Base-by-base conservation (phyloP, 2,888 invertebrate species). In the Drosophila neotestacea region DNA sequence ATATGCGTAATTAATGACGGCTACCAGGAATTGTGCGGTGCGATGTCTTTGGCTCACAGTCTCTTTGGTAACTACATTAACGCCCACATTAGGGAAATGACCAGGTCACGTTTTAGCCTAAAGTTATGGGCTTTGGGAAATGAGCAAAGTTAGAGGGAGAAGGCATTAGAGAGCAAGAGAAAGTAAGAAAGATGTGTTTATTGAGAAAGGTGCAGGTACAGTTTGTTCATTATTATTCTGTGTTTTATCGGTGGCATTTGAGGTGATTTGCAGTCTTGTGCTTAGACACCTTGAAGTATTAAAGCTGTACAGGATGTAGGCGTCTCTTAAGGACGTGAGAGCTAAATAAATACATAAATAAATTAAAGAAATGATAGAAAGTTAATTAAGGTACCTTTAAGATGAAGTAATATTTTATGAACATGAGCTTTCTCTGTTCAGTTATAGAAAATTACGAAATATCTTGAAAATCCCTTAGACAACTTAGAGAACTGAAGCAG, bases 1-100 rank as follows among this genome's bases (percentile, higher is more conserved):
- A 44, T 44, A 67, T 67, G 61, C 73, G 88, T 86, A 84, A 86
- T 83, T 83, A 83, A 86, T 84, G 70, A 71, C 36, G 46, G 9
- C 42, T 11, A 44, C 28, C 27, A 30, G 50, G 13, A 58, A 51
- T 50, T 55, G 34, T 46, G 42, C 32, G 55, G 42, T 41, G 44
- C 44, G 27, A 27, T 27, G 44, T 44, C 50, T 30, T 36, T 28
- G 30, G 9, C 32, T 44, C 30, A 5, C 50, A 28, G 30, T 42
- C 52, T 9, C 58, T 13, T 6, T 38, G 63, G 36, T 27, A 69
- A 75, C 52, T 58, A 61, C 75, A 64, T 79, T 65, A 75, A 51
- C 47, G 47, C 54, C 30, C 38, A 44, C 73, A 68, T 77, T 68
- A 63, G 60, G 60, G 39, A 61, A 76, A 73, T 61, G 60, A 50